Evolutionary conservation across 2,113 vertebrate genomes (phyloP), one percentile per base, ranked within the genome.

Genomic region (Charadrius vociferus): DNA sequence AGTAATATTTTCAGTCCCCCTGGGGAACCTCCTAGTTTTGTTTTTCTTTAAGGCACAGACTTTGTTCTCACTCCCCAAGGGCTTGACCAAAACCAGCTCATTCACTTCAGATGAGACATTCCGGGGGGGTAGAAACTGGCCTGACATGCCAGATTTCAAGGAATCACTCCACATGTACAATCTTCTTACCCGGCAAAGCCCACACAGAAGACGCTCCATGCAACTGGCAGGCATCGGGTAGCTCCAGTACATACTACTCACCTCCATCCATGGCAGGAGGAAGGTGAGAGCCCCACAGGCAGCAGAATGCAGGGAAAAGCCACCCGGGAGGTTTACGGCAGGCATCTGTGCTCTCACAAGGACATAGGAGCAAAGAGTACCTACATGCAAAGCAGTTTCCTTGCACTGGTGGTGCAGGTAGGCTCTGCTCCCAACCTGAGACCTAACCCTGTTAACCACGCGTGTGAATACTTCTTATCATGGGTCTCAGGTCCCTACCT

Each of bases 401-500:
- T 30, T 27, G 17, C 26, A 14, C 47, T 6, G 32, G 59, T 4
- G 0, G 17, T 7, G 36, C 17, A 27, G 9, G 50, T 18, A 58
- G 12, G 8, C 41, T 80, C 81, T 2, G 5, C 52, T 49, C 62
- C 47, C 10, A 32, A 19, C 7, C 9, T 14, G 50, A 52, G 29
- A 71, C 8, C 36, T 29, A 21, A n/a, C 49, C 7, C 41, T 26
- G 21, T 21, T 41, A 37, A 74, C 8, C 12, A 30, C 2, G 1
- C 1, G 0, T 7, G 18, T 10, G 5, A 6, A 14, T 30, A 14
- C 7, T 16, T 19, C 53, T 67, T 68, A 50, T 27, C 8, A 3
- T 3, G 19, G 16, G 14, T 24, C n/a, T 77, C 49, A 50, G 49
- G 49, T 13, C 22, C 49, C 22, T 50, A 23, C 22, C 26, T 61